These are phyloP conservation scores for Podarcis muralis DNA, from an alignment of 2,113 vertebrate genomes.

Conservation along the genomic window DNA sequence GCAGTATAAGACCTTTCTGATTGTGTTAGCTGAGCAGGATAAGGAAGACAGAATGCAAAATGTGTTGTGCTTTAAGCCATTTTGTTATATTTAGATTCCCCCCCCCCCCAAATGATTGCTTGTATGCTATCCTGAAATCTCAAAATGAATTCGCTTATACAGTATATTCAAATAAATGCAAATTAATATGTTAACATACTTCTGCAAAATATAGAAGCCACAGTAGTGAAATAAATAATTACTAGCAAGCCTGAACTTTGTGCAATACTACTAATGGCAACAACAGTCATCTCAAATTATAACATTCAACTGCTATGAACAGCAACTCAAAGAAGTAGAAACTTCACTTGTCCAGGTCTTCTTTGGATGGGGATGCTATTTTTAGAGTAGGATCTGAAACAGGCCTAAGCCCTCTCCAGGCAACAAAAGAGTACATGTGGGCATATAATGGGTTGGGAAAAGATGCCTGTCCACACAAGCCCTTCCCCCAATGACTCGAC, in stretches of 20 bases:
- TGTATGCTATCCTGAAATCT: neutral
- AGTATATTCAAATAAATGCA: neutral
- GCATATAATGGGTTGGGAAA: too few relatives aligned
- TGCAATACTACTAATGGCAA: neutral
- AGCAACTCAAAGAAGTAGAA: neutral
- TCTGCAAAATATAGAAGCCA: neutral
- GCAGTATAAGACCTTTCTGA: neutral
- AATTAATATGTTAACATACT: neutral
- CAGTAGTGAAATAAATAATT: neutral
- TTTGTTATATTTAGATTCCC: neutral
- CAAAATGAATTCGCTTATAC: too few relatives aligned
- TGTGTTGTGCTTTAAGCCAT: neutral
- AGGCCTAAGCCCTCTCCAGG: neutral
- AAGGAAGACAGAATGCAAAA: neutral
- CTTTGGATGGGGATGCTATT: neutral
- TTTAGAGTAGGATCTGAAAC: neutral
- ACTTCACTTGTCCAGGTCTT: neutral
- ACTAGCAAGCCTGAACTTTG: neutral
- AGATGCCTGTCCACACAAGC: too few relatives aligned
- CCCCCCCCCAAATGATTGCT: neutral
- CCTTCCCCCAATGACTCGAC: too few relatives aligned
- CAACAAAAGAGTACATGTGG: too few relatives aligned
- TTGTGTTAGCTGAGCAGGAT: neutral
- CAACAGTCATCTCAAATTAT: neutral
- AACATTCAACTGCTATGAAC: neutral